Base-by-base conservation (phyloP, 1,140 invertebrate genomes). In the Polyergus mexicanus region DNA sequence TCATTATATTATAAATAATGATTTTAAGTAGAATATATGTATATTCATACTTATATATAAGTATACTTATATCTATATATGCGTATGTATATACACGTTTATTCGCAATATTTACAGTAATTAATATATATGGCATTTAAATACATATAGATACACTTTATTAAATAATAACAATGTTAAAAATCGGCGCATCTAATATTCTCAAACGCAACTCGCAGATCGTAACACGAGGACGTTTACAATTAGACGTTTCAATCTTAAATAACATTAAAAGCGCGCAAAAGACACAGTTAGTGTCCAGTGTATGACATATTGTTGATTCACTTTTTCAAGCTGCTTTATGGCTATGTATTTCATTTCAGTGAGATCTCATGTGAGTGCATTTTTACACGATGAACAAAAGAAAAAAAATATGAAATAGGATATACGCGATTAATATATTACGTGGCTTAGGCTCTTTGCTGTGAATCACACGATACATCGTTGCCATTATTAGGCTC, bases 81-180 rank as follows among this genome's bases (percentile, higher is more conserved):
- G 75, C 78, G 69, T 75, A 81, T 88, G 72, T 88, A 90, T 78
- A 89, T 88, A 87, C 80, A 89, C 76, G 56, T 90, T 88, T 86
- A 86, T 90, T 90, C 89, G 89, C 76, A 85, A 60, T 93, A 93
- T 93, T 92, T 93, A 93, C 92, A 93, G 62, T 89, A 86, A 91
- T 91, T 87, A 92, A 78, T 32, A 78, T 32, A 78, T 91, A 90
- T 90, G 87, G 88, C 89, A 91, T 93, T 92, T 92, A 92, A 92
- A 92, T 92, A 93, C 90, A 93, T 89, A 88, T 92, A 92, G 87
- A 56, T 92, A 93, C 91, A 93, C 69, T 85, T 92, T 92, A 92
- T 90, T 86, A 86, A 85, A 89, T 77, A 88, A 90, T 84, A 91
- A 85, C 87, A 81, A 85, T 85, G 56, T 77, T 84, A 66, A 89